Evolutionary conservation across 2,888 invertebrate genomes (phyloP).

Genomic region (Macrosoma leucophasiata): DNA sequence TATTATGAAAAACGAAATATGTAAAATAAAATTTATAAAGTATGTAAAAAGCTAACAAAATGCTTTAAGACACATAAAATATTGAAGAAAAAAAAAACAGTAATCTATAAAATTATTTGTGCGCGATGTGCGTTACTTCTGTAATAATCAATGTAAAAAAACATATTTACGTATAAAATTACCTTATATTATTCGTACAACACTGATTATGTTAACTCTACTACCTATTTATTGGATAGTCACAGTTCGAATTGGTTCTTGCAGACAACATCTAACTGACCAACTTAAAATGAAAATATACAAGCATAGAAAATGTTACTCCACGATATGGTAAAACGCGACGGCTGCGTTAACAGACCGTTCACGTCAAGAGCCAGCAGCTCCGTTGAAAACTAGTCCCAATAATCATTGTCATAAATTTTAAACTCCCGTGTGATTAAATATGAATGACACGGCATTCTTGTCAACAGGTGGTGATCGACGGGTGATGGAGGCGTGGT

Average conservation of each 20-base stretch:
- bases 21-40: no score
- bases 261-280: constrained; percentile 62
- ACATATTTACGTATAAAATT: constrained; percentile 28
- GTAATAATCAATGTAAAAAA: constrained; percentile 20
- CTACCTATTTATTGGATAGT: constrained; percentile 36
- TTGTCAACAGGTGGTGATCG: constrained; percentile 70
- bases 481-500: constrained; percentile 75
- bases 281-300: constrained; percentile 42
- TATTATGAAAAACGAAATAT: no score
- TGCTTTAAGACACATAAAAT: constrained; percentile 28
- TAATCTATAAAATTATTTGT: constrained; percentile 19
- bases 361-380: constrained; percentile 37
- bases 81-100: constrained; percentile 16
- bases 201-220: constrained; percentile 35
- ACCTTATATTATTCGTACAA: constrained; percentile 20
- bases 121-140: constrained; percentile 27
- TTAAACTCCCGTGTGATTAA: constrained; percentile 86
- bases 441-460: constrained; percentile 74
- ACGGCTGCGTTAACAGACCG: constrained; percentile 20
- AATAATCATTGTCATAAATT: constrained; percentile 16
- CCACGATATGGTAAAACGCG: constrained; percentile 54
- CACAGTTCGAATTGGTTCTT: constrained; percentile 30
- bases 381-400: constrained; percentile 37
- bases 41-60: no score
- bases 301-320: constrained; percentile 43